These are phyloP conservation scores for Microchrysa polita DNA, from an alignment of 2,888 invertebrate species.

Conservation along the genomic window DNA sequence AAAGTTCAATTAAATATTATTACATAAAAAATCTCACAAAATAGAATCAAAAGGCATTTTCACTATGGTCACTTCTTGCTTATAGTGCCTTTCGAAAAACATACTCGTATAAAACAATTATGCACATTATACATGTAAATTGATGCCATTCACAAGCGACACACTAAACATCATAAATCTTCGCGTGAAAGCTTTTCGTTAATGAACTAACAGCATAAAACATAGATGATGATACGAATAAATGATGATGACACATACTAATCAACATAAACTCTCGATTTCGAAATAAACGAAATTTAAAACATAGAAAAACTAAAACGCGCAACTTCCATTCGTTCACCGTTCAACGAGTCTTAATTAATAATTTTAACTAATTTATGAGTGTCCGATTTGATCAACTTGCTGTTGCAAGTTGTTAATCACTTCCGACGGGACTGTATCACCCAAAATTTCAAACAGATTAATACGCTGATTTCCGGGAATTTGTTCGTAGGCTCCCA, in stretches of 20 bases:
- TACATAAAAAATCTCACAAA: too few species aligned
- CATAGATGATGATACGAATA: too few species aligned
- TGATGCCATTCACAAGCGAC: not conserved
- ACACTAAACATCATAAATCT: not conserved
- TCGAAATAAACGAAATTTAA: conserved; percentile 25
- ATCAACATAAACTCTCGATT: conserved; percentile 21
- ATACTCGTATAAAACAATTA: too few species aligned
- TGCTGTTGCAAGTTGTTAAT: conserved; percentile 87
- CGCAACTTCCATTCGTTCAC: not conserved
- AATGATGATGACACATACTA: conserved; percentile 20
- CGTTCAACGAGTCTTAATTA: not conserved
- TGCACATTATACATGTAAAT: not conserved
- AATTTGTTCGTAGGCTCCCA: conserved; percentile 87
- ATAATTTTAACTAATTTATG: conserved; percentile 60
- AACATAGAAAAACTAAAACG: not conserved
- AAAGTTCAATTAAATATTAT: not conserved
- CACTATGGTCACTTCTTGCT: not conserved
- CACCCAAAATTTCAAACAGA: conserved; percentile 84
- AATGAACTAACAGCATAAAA: conserved; percentile 13
- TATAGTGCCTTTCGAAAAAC: too few species aligned
- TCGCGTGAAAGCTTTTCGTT: not conserved
- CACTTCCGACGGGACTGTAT: conserved; percentile 86
- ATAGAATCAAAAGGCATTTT: too few species aligned
- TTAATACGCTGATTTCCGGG: conserved; percentile 86
- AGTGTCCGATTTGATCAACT: conserved; percentile 83